Conservation (phyloP, 1,140 invertebrate species). For the Rhyacophila brunnea region DNA sequence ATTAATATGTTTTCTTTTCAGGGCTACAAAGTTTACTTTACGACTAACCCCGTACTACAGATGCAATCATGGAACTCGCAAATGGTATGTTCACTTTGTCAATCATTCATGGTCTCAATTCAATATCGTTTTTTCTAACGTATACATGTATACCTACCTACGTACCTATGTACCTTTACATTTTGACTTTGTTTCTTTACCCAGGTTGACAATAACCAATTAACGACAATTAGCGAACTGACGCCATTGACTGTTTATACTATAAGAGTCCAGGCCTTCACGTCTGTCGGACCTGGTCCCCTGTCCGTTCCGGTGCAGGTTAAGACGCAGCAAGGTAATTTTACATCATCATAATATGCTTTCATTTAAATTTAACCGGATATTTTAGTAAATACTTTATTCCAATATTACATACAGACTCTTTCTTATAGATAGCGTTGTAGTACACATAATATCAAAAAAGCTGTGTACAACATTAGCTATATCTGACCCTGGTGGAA, state of each 20-base stretch:
- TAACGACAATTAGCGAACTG: slow-evolving; percentile 91
- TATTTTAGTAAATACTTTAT: too few species aligned
- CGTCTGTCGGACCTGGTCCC: slow-evolving; percentile 87
- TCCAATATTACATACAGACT: too few species aligned
- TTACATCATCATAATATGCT: background rate
- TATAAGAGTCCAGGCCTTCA: slow-evolving; percentile 87
- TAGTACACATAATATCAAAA: background rate
- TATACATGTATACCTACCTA: too few species aligned
- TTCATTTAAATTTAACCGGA: too few species aligned
- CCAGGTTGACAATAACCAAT: slow-evolving; percentile 77
- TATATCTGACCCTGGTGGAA: too few species aligned
- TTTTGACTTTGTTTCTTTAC: background rate
- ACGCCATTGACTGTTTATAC: slow-evolving; percentile 88
- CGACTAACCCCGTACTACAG: slow-evolving; percentile 79
- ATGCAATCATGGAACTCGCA: slow-evolving; percentile 90
- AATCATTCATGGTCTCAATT: too few species aligned
- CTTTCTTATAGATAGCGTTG: background rate
- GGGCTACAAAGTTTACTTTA: slow-evolving; percentile 98
- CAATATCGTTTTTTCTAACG: too few species aligned
- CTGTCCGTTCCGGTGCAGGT: slow-evolving; percentile 90
- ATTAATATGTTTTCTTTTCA: slow-evolving; percentile 48
- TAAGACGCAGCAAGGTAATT: slow-evolving; percentile 89
- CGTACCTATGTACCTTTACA: too few species aligned
- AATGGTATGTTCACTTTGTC: slow-evolving; percentile 69
- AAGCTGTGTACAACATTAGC: too few species aligned